A percentile compares a stretch with the other conserved stretches of the same genome.
Evolutionary conservation across 2,888 invertebrate species (phyloP).

Genomic region (Bugula neritina): DNA sequence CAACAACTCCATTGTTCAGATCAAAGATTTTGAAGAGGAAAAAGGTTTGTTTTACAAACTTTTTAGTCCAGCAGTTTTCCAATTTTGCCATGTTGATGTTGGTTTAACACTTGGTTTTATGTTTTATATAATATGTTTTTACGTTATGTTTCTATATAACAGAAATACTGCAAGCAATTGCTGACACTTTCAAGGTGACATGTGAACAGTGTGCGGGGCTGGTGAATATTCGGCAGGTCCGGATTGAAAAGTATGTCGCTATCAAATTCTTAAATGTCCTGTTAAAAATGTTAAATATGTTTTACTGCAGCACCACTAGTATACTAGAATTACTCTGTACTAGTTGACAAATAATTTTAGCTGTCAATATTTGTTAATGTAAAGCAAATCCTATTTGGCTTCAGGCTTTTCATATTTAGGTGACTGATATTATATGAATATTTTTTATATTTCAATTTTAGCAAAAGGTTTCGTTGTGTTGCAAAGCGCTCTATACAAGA

Average conservation of each 20-base stretch:
- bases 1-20: conserved; percentile 88
- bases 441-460: neutral
- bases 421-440: neutral
- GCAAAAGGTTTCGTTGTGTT: conserved; percentile 11
- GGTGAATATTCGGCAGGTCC: neutral
- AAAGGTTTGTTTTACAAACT: conserved; percentile 38
- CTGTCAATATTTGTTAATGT: neutral
- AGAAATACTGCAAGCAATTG: conserved; percentile 23
- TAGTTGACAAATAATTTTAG: too few species aligned
- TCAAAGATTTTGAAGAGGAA: conserved; percentile 60
- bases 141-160: neutral
- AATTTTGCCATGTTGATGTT: neutral
- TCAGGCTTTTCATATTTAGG: neutral
- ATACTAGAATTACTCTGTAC: too few species aligned
- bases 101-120: neutral
- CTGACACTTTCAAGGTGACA: conserved; percentile 7
- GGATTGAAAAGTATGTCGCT: neutral
- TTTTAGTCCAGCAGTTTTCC: neutral
- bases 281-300: neutral
- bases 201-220: neutral
- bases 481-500: conserved; percentile 2
- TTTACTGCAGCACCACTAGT: too few species aligned
- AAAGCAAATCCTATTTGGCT: neutral
- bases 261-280: too few species aligned
- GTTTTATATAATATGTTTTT: neutral